Percentiles rank a stretch among this genome's conserved stretches.
Evolutionary conservation across 1,140 invertebrate species (phyloP).

Genomic region (Mizuhopecten yessoensis): DNA sequence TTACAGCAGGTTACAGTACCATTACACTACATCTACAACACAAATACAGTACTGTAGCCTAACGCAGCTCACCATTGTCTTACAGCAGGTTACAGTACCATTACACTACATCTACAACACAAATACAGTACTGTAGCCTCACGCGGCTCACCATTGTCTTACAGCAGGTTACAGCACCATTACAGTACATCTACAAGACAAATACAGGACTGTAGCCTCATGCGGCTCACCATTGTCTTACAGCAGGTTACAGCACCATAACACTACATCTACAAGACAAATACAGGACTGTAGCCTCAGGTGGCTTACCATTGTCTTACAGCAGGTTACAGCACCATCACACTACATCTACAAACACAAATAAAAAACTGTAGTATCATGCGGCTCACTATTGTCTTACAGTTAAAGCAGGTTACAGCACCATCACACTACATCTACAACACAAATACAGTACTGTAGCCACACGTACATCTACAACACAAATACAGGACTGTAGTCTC

Average conservation of each 20-base stretch:
- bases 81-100: conserved; percentile 7
- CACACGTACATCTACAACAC: too few relatives aligned
- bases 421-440: neutral
- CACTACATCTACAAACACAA: neutral
- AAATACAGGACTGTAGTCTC: conserved; percentile 23
- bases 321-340: neutral
- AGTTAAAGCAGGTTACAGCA: conserved; percentile 2
- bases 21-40: conserved; percentile 64
- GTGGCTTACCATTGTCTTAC: neutral
- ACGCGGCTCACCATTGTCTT: conserved; percentile 81
- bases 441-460: conserved; percentile 1
- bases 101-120: conserved; percentile 45
- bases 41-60: conserved; percentile 48
- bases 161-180: conserved; percentile 85
- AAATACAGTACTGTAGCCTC: conserved; percentile 66
- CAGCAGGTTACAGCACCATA: too few relatives aligned
- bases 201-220: conserved; percentile 85
- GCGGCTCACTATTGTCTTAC: conserved; percentile 76
- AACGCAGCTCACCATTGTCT: conserved; percentile 2
- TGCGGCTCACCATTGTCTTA: conserved; percentile 83
- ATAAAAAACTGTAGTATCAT: conserved; percentile 61
- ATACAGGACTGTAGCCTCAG: conserved; percentile 87
- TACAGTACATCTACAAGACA: conserved; percentile 95
- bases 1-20: conserved; percentile 79
- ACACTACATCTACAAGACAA: too few relatives aligned